These are phyloP conservation scores for Streptopelia turtur DNA, from an alignment of 2,797 vertebrate species.

Conservation along the genomic window DNA sequence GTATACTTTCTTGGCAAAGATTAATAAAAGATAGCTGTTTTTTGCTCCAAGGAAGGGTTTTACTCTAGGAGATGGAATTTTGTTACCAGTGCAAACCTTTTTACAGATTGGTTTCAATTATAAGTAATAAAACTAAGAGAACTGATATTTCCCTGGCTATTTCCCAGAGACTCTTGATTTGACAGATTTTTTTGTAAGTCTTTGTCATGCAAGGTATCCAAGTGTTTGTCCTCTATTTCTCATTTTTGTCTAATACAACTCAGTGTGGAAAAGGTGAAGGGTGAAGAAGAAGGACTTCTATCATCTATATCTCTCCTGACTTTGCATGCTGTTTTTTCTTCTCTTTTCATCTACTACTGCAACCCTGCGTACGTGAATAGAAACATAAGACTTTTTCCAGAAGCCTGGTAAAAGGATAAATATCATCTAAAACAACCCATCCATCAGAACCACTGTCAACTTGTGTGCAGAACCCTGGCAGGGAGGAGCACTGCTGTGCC, in stretches of 20 bases:
- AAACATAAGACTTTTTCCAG: neutral
- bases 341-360: neutral
- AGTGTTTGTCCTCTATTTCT: neutral
- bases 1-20: slow-evolving; percentile 40
- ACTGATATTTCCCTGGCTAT: neutral
- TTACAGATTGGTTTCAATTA: neutral
- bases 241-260: neutral
- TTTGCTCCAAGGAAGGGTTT: slow-evolving; percentile 13
- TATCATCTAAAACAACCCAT: neutral
- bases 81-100: neutral
- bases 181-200: neutral
- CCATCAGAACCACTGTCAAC: neutral
- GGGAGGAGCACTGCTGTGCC: neutral
- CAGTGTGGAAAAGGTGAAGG: neutral
- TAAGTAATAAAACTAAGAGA: neutral
- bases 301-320: neutral
- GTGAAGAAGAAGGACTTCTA: neutral
- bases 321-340: neutral
- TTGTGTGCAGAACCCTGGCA: neutral
- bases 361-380: neutral
- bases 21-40: neutral
- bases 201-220: neutral
- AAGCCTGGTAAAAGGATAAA: neutral
- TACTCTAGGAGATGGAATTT: slow-evolving; percentile 3
- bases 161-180: neutral